Conservation (phyloP, 2,113 vertebrate species). For the Periophthalmodon schlosseri region DNA sequence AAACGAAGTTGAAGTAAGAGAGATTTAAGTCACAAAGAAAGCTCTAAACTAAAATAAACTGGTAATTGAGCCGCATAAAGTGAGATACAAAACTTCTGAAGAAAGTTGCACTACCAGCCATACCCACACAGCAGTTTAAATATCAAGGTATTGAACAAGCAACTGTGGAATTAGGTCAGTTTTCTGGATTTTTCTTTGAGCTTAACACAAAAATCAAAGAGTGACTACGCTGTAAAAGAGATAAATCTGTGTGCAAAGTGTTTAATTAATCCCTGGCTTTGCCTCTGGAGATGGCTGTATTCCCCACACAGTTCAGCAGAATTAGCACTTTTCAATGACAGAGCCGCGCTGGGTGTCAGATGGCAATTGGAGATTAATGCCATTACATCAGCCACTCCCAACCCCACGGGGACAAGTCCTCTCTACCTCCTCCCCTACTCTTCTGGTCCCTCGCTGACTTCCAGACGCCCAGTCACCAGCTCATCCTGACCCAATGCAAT, state of each 20-base stretch:
- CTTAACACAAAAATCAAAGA: constrained; percentile 57
- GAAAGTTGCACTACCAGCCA: background rate
- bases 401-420: constrained; percentile 58
- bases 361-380: constrained; percentile 74
- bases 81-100: background rate
- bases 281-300: constrained; percentile 67
- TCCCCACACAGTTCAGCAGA: constrained; percentile 74
- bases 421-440: constrained; percentile 55
- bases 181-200: constrained; percentile 26
- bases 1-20: background rate
- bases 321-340: constrained; percentile 74
- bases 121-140: background rate
- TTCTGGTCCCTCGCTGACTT: constrained; percentile 56
- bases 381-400: constrained; percentile 74
- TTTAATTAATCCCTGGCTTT: constrained; percentile 70
- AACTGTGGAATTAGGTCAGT: background rate
- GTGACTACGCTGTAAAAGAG: constrained; percentile 44
- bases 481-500: constrained; percentile 61
- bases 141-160: background rate
- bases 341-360: constrained; percentile 70
- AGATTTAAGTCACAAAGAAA: background rate
- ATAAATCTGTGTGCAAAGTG: constrained; percentile 57
- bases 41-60: background rate
- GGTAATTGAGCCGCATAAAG: background rate
- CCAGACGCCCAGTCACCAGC: constrained; percentile 69